Evolutionary conservation across 2,888 invertebrate genomes (phyloP).

Genomic region (Geotrupes spiniger): DNA sequence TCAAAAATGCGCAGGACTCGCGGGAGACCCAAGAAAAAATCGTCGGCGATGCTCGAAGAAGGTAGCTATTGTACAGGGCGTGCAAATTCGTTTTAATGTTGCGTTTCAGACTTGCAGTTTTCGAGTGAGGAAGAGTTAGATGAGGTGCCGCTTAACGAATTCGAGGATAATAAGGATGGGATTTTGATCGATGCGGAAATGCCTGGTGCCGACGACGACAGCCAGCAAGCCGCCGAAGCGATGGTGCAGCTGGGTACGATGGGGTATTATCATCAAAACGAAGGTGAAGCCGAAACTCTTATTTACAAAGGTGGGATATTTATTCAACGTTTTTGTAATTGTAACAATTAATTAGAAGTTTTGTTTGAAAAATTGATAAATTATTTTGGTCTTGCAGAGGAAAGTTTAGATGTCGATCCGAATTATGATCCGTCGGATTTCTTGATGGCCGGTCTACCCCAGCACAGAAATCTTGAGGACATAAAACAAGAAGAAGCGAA

Average conservation of each 20-base stretch:
- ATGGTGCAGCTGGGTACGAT: slow-evolving; percentile 71
- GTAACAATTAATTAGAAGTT: background rate
- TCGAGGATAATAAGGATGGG: slow-evolving; percentile 51
- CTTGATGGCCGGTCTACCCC: slow-evolving; percentile 57
- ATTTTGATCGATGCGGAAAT: slow-evolving; percentile 50
- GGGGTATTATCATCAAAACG: slow-evolving; percentile 58
- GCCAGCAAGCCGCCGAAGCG: slow-evolving; percentile 71
- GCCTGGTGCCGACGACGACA: slow-evolving; percentile 39
- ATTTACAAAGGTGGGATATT: slow-evolving; percentile 39
- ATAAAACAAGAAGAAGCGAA: slow-evolving; percentile 30
- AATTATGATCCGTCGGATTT: slow-evolving; percentile 87
- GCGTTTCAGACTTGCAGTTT: slow-evolving; percentile 63
- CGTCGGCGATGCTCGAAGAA: slow-evolving; percentile 49
- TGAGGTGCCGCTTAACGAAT: slow-evolving; percentile 58
- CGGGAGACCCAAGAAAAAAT: slow-evolving; percentile 48
- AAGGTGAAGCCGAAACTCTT: slow-evolving; percentile 38
- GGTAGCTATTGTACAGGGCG: slow-evolving; percentile 27
- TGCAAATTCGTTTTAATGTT: no score
- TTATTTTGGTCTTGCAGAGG: slow-evolving; percentile 52
- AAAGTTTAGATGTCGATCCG: slow-evolving; percentile 74
- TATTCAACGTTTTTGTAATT: slow-evolving; percentile 10
- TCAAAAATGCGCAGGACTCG: slow-evolving; percentile 46
- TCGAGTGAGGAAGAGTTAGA: slow-evolving; percentile 69
- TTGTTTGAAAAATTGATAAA: background rate
- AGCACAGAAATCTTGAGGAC: slow-evolving; percentile 33